Percentiles rank a stretch among this genome's conserved stretches.
Conservation (phyloP, 2,797 vertebrate genomes). For the Lagorchestes hirsutus region DNA sequence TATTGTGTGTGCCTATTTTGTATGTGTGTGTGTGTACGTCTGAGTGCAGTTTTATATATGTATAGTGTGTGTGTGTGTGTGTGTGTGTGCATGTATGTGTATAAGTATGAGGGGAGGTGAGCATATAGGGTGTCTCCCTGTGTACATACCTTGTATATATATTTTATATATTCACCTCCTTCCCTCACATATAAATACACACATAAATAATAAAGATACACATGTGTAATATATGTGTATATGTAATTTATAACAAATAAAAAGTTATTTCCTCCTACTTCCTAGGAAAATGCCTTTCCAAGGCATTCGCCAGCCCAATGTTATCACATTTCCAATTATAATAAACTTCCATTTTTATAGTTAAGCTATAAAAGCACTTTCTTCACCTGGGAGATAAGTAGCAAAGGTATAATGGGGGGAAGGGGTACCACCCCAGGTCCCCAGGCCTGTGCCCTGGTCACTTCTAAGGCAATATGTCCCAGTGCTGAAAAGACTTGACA, state of each 20-base stretch:
- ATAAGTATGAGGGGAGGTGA: no score
- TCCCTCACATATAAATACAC: no score
- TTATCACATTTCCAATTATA: background rate
- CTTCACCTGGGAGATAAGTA: background rate
- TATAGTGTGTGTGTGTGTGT: no score
- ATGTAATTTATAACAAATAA: background rate
- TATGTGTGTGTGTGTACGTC: no score
- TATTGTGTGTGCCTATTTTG: no score
- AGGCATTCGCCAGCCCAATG: background rate
- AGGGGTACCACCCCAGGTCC: background rate
- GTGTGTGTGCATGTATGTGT: no score
- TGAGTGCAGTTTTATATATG: no score
- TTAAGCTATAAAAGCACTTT: background rate
- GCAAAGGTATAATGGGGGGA: background rate
- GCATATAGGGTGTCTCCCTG: no score
- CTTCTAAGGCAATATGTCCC: background rate
- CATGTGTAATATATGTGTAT: no score
- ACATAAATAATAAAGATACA: background rate
- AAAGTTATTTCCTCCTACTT: background rate
- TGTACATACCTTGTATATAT: no score
- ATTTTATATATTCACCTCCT: no score
- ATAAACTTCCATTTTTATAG: background rate
- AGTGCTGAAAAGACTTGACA: background rate
- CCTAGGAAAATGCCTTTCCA: no score
- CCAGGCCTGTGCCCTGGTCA: background rate